These are phyloP conservation scores for Dicycla oo DNA, from an alignment of 2,888 invertebrate genomes.

Conservation along the genomic window DNA sequence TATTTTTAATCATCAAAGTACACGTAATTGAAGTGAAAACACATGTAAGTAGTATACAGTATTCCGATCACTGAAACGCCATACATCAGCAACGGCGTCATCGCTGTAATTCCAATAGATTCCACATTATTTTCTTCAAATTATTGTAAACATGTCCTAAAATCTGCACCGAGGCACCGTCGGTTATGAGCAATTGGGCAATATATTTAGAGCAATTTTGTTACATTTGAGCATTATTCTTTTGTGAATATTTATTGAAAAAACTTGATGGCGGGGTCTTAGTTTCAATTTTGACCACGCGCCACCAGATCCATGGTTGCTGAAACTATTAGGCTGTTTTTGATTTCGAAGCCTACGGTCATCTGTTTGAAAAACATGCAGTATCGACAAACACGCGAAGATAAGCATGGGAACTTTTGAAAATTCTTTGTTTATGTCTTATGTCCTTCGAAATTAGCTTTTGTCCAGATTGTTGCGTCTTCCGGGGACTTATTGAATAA, in stretches of 20 bases:
- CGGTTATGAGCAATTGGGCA: too few relatives aligned
- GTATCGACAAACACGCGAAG: not conserved
- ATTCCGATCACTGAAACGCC: not conserved
- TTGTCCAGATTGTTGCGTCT: not conserved
- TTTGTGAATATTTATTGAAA: not conserved
- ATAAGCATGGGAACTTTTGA: constrained; percentile 5
- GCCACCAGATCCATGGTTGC: not conserved
- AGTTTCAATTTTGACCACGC: not conserved
- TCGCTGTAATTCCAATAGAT: not conserved
- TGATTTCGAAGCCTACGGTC: not conserved
- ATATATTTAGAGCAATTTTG: too few relatives aligned
- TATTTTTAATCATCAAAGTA: not conserved
- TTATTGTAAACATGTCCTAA: too few relatives aligned
- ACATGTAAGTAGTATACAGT: not conserved
- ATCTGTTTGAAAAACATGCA: constrained; percentile 11
- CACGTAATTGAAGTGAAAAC: not conserved
- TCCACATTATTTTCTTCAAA: too few relatives aligned
- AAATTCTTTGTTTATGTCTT: not conserved
- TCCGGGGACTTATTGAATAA: not conserved
- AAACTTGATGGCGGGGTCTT: not conserved
- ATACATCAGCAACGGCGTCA: not conserved
- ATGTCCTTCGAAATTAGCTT: not conserved
- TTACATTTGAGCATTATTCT: too few relatives aligned
- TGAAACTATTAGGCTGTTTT: not conserved
- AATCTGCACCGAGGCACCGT: too few relatives aligned